phyloP scores from a whole-genome alignment of 2,888 invertebrate species.

The Pyrrhia umbra region DNA sequence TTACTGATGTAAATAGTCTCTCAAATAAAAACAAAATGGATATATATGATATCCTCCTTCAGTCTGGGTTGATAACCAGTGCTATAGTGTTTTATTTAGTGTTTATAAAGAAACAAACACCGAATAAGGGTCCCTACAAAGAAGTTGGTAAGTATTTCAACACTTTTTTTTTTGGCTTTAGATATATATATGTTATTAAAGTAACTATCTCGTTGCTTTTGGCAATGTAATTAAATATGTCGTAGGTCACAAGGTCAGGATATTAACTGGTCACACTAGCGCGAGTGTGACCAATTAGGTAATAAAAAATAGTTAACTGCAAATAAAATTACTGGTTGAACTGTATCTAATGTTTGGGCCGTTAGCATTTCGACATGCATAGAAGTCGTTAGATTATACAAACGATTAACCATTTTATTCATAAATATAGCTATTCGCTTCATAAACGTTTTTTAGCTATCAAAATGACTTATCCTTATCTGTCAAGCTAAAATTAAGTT shows the following conservation, averaged over 20 bases:
- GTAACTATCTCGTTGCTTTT: too few species aligned
- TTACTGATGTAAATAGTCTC: conserved; percentile 30
- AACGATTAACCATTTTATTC: conserved; percentile 4
- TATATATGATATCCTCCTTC: conserved; percentile 77
- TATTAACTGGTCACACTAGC: neutral
- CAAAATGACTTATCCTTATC: too few species aligned
- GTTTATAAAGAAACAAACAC: conserved; percentile 72
- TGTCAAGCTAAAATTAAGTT: too few species aligned
- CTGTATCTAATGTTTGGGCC: too few species aligned
- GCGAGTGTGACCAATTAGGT: neutral
- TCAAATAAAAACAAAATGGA: conserved; percentile 69
- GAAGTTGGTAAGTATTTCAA: conserved; percentile 76
- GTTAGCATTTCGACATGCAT: neutral
- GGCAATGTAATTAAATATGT: too few species aligned
- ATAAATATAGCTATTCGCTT: neutral
- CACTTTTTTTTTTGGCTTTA: too few species aligned
- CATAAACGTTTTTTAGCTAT: too few species aligned
- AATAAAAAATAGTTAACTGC: too few species aligned
- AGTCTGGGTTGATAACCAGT: conserved; percentile 77
- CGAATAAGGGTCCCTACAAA: conserved; percentile 71
- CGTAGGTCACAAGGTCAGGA: too few species aligned
- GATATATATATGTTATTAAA: too few species aligned
- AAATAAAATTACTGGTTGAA: too few species aligned
- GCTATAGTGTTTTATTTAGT: conserved; percentile 79
- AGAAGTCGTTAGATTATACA: neutral